phyloP scores from a whole-genome alignment of 2,797 vertebrate species.

The Coccyzus lansbergi region DNA sequence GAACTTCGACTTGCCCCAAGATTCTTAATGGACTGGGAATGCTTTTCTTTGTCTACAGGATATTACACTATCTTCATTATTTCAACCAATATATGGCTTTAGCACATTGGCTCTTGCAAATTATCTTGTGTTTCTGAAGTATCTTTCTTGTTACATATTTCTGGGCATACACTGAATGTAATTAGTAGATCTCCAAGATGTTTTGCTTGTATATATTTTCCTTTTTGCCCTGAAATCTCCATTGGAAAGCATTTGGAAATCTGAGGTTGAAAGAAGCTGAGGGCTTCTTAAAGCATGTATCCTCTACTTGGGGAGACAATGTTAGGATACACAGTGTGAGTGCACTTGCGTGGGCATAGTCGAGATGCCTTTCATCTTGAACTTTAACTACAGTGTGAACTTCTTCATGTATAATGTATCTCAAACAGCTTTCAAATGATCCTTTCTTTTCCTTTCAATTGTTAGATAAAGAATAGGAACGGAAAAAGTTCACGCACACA shows the following conservation, averaged over 20 bases:
- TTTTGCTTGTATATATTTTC: fast-evolving
- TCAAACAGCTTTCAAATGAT: not conserved
- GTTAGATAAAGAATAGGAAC: not conserved
- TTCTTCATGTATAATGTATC: not conserved
- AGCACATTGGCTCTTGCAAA: not conserved
- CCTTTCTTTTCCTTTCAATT: not conserved
- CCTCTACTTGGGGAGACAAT: not conserved
- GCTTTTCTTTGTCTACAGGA: not conserved
- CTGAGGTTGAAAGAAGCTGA: not conserved
- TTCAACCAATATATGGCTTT: not conserved
- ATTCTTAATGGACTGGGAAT: not conserved
- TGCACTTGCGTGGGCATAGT: not conserved
- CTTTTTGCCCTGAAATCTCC: not conserved
- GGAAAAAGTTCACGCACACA: fast-evolving
- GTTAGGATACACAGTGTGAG: not conserved
- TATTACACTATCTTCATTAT: not conserved
- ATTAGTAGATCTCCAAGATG: not conserved
- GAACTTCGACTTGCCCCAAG: not conserved
- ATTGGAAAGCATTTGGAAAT: not conserved
- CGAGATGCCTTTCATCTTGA: not conserved
- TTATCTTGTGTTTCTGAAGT: not conserved
- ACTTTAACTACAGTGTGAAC: fast-evolving
- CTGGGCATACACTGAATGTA: not conserved
- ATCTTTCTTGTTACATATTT: not conserved
- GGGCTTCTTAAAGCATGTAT: not conserved